Base-by-base conservation (phyloP, 2,113 vertebrate species). In the Nibea coibor region DNA sequence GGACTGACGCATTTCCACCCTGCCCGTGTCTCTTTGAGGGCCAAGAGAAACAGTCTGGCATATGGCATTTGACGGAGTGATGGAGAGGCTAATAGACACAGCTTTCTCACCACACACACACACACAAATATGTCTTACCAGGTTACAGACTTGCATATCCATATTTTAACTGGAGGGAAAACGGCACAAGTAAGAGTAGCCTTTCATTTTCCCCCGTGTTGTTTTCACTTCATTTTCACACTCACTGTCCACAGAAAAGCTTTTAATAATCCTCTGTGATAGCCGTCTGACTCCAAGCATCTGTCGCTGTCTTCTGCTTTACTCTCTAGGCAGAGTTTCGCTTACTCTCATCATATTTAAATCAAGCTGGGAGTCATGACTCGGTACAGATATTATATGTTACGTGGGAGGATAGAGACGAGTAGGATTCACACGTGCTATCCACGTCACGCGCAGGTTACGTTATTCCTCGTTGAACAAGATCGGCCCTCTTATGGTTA, bases 11-110 rank as follows among this genome's bases (percentile, higher is more conserved):
- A 76, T 85, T 91, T 89, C 87, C 82, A 91, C 63, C 62, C 86
- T 81, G 80, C 85, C 84, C 31, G 26, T 62, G 68, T 91, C 73
- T 83, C 74, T 58, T 42, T 75, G n/a, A 84, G 75, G 51, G 91
- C 93, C 93, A 93, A 94, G 67, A 90, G 65, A 88, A 93, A 94
- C 89, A 94, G 70, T 90, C 91, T 90, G 93, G 79, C 70, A 82
- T 72, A 87, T 82, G 86, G 72, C 85, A 88, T 83, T 67, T 85
- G 90, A 88, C 80, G 90, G 91, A 87, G 78, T 88, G 87, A 92
- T 82, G 81, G 77, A 87, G 75, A 61, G 73, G 62, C 75, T 80
- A 82, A 86, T 35, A 79, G 68, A 72, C 78, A 43, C 73, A 16
- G 17, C 63, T 88, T 90, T 77, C 81, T 85, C 87, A 81, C 28